phyloP scores from a whole-genome alignment of 2,888 invertebrate genomes.

The Thymelicus acteon region DNA sequence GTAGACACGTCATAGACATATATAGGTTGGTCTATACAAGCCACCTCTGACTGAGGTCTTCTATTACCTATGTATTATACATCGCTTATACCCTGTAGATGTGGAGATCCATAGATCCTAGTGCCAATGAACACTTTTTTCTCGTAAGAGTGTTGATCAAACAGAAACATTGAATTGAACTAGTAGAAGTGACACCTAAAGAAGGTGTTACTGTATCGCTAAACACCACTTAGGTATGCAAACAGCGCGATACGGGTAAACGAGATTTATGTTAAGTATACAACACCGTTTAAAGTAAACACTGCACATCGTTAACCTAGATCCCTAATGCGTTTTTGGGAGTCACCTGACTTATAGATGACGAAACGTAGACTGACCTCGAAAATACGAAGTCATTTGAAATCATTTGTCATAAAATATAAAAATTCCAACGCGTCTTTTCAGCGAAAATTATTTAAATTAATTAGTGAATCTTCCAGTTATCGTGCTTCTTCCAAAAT shows the following conservation, averaged over 20 bases:
- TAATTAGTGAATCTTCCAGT: too few species aligned
- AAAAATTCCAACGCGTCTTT: too few species aligned
- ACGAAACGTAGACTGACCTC: not conserved
- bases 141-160: constrained; percentile 5
- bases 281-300: constrained; percentile 29
- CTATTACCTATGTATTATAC: too few species aligned
- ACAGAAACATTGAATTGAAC: constrained; percentile 5
- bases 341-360: not conserved
- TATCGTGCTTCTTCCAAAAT: too few species aligned
- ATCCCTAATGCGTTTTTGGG: constrained; percentile 25
- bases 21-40: too few species aligned
- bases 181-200: constrained; percentile 3
- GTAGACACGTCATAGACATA: too few species aligned
- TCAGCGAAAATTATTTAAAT: too few species aligned
- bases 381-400: too few species aligned
- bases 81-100: too few species aligned
- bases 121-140: not conserved
- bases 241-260: constrained; percentile 26
- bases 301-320: constrained; percentile 31
- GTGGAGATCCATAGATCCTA: not conserved
- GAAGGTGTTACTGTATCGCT: constrained; percentile 18
- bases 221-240: constrained; percentile 28
- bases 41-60: too few species aligned
- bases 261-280: constrained; percentile 23
- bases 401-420: too few species aligned